Conservation (phyloP, 2,888 invertebrate genomes). For the Calameuta pallipes region DNA sequence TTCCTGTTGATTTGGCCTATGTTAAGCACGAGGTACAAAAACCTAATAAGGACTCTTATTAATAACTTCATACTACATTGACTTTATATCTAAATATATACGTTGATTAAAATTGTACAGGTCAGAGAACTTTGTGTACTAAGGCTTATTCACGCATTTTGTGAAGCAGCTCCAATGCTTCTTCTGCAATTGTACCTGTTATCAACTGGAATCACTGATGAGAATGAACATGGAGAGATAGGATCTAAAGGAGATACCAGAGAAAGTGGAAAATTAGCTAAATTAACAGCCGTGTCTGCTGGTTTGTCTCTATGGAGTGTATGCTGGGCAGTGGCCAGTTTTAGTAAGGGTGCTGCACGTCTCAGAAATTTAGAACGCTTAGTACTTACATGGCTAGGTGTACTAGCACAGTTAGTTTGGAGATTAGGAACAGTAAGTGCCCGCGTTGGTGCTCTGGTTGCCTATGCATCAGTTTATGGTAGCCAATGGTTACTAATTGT, state of each 20-base stretch:
- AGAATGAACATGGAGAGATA: conserved; percentile 33
- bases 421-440: conserved; percentile 86
- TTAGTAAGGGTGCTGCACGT: conserved; percentile 84
- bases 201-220: conserved; percentile 61
- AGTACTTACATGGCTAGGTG: conserved; percentile 85
- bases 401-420: conserved; percentile 77
- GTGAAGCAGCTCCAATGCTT: conserved; percentile 90
- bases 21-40: conserved; percentile 82
- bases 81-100: conserved; percentile 7
- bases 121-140: conserved; percentile 77
- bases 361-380: conserved; percentile 84
- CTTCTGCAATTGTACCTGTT: conserved; percentile 84
- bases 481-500: conserved; percentile 85
- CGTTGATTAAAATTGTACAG: conserved; percentile 33
- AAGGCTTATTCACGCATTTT: conserved; percentile 86
- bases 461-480: conserved; percentile 83
- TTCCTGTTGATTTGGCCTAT: conserved; percentile 83
- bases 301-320: conserved; percentile 85
- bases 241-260: conserved; percentile 41
- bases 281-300: conserved; percentile 84
- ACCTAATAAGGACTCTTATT: too few species aligned
- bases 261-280: conserved; percentile 71
- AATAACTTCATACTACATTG: background rate
- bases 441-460: conserved; percentile 83
- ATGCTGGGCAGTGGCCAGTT: conserved; percentile 92